Base-by-base conservation (phyloP, 2,797 vertebrate species). In the Onychomys arenicola region DNA sequence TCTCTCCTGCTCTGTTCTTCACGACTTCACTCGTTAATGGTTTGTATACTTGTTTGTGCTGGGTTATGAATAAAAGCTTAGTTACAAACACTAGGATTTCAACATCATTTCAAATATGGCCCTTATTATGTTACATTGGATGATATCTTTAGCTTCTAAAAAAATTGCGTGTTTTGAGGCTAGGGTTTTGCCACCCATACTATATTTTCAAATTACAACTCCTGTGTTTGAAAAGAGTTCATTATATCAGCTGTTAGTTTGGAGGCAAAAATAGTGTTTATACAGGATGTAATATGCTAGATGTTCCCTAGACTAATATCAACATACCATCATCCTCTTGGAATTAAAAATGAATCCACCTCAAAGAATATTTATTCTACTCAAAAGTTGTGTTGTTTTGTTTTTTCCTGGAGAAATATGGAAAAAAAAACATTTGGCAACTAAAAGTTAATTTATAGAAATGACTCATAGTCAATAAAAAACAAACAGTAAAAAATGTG, bases 21-120 rank as follows among this genome's bases (percentile, higher is more conserved):
- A 57, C 78, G 25, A 19, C 32, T 43, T 84, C 12, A 14, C 13
- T 90, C 12, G 19, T 27, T 91, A 27, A 61, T 52, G 4, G 84
- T 2, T 5, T 59, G 2, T 52, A 14, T 7, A 65, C 0, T 17
- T 32, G 14, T 1, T 82, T 73, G 3, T 0, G 32, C 5, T 49
- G 27, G 29, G 57, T 83, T 94, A 67, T 11, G 34, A 25, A 83
- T 40, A 61, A 17, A 25, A 90, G 55, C 19, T 4, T 57, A 23
- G 6, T 12, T 88, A 21, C 34, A 81, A 95, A n/a, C 32, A 29
- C 1, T 21, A 8, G 8, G 27, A 32, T 16, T 52, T 55, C 21
- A 23, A 27, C 21, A 65, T 13, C 43, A 76, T 40, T 85, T 32
- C 49, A 92, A 61, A n/a, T 34, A 63, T 46, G 2, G 23, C 8